Evolutionary conservation across 1,140 invertebrate genomes (phyloP).

Genomic region (Meloidogyne exigua): DNA sequence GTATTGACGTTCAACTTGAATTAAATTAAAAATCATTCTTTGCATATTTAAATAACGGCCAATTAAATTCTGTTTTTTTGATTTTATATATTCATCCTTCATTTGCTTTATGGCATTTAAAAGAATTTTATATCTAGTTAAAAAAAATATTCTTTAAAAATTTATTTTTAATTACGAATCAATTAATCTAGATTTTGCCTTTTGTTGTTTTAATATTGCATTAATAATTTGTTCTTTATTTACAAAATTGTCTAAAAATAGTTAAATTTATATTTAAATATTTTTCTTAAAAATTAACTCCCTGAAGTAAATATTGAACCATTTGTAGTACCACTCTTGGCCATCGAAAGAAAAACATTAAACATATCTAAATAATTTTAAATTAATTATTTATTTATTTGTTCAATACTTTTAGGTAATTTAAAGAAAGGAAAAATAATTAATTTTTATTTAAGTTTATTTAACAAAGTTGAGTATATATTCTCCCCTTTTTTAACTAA

Average conservation of each 20-base stretch:
- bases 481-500: background rate
- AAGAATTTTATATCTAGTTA: conserved; percentile 40
- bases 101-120: conserved; percentile 56
- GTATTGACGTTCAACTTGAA: background rate
- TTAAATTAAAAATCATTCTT: conserved; percentile 52
- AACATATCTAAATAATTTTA: conserved; percentile 26
- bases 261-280: background rate
- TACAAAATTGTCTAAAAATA: background rate
- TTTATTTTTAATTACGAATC: conserved; percentile 33
- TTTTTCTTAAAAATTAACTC: background rate
- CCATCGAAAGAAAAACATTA: conserved; percentile 25
- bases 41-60: conserved; percentile 52
- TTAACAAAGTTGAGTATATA: background rate
- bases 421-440: too few species aligned
- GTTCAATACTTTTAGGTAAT: background rate
- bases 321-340: conserved; percentile 10
- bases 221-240: conserved; percentile 14
- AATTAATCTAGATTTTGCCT: conserved; percentile 10
- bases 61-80: conserved; percentile 54
- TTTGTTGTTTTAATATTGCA: conserved; percentile 18
- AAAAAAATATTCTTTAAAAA: conserved; percentile 27
- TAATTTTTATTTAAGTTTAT: background rate
- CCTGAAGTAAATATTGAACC: background rate
- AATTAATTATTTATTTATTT: too few species aligned
- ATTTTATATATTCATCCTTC: conserved; percentile 55